Percentiles rank a stretch among this genome's conserved stretches.
Evolutionary conservation across 2,797 vertebrate species (phyloP).

Genomic region (Eospalax fontanierii): DNA sequence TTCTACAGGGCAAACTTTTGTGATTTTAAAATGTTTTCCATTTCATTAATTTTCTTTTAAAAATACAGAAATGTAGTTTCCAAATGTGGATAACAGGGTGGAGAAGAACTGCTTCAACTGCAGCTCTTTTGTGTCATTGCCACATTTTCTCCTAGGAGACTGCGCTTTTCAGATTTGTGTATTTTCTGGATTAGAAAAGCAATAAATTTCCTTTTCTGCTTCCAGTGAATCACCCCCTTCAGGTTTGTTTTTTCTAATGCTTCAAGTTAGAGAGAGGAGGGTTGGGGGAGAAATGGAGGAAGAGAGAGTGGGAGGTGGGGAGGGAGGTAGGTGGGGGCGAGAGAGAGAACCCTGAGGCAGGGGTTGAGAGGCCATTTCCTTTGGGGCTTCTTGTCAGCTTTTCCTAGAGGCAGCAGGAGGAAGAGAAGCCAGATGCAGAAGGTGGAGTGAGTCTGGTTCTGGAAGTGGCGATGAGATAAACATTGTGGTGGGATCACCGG

Average conservation of each 20-base stretch:
- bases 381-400: not conserved
- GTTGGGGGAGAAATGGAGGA: not conserved
- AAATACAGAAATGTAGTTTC: slow-evolving; percentile 25
- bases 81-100: slow-evolving; percentile 6
- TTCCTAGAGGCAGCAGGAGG: not conserved
- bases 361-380: not conserved
- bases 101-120: slow-evolving; percentile 50
- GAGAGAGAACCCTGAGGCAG: too few relatives aligned
- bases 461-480: not conserved
- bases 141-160: slow-evolving; percentile 31
- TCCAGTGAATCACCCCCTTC: not conserved
- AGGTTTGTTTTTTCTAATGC: not conserved
- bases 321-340: too few relatives aligned
- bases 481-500: not conserved
- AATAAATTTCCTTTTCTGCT: not conserved
- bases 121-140: slow-evolving; percentile 42
- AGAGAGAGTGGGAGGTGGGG: too few relatives aligned
- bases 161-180: not conserved
- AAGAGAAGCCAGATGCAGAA: not conserved
- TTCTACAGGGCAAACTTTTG: slow-evolving; percentile 21
- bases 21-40: slow-evolving; percentile 71
- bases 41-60: slow-evolving; percentile 69
- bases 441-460: fast-evolving
- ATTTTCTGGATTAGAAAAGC: slow-evolving; percentile 54
- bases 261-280: too few relatives aligned